phyloP scores from a whole-genome alignment of 2,113 vertebrate genomes.

The Capreolus pygargus region DNA sequence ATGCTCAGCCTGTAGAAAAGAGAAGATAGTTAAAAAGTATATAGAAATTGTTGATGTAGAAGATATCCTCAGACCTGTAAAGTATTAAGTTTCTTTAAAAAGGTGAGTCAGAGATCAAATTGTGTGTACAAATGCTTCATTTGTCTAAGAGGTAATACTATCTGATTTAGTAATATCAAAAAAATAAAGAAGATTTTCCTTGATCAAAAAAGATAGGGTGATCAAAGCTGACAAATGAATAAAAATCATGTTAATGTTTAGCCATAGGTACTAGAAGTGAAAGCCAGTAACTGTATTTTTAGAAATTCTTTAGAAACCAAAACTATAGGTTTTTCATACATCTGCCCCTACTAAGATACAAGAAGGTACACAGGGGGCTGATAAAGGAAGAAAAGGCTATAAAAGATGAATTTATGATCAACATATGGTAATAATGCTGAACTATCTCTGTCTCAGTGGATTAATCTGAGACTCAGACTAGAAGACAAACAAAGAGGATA shows the following conservation, averaged over 20 bases:
- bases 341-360: not conserved
- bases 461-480: not conserved
- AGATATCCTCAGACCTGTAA: not conserved
- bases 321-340: not conserved
- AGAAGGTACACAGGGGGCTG: not conserved
- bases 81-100: not conserved
- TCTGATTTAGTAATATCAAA: not conserved
- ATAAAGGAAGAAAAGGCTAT: not conserved
- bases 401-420: constrained; percentile 2
- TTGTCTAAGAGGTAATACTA: not conserved
- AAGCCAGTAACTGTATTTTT: not conserved
- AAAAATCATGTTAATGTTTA: not conserved
- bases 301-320: not conserved
- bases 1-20: not conserved
- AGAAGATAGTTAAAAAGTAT: not conserved
- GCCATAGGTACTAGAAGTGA: not conserved
- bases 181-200: not conserved
- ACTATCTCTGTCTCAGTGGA: not conserved
- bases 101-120: not conserved
- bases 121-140: not conserved
- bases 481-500: not conserved
- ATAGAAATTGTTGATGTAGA: not conserved
- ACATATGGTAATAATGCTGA: not conserved
- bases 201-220: not conserved
- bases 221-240: not conserved